These are phyloP conservation scores for Pseudochirops corinnae DNA, from an alignment of 2,797 vertebrate species.

Conservation along the genomic window DNA sequence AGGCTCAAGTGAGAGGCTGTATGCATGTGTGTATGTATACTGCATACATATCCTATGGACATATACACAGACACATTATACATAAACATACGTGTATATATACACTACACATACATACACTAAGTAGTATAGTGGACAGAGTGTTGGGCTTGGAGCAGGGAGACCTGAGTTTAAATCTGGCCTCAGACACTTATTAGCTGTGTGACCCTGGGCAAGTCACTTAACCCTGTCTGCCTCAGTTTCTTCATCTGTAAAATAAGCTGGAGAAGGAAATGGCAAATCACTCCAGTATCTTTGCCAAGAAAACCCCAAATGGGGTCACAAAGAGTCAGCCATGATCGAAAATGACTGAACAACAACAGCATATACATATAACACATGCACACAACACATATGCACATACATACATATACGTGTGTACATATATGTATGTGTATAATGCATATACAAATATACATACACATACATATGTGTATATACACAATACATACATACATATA, in stretches of 20 bases:
- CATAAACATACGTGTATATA: fast-evolving
- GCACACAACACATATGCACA: no score
- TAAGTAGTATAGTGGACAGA: background rate
- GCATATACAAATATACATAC: no score
- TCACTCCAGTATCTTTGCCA: background rate
- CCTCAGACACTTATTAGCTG: background rate
- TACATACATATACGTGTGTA: no score
- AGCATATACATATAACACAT: background rate
- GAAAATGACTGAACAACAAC: background rate
- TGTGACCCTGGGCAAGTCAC: background rate
- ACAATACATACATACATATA: no score
- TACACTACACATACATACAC: background rate
- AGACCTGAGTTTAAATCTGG: background rate
- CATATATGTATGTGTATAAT: no score
- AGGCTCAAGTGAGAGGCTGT: background rate
- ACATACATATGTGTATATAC: background rate
- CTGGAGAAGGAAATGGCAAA: background rate
- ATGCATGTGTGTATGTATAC: background rate
- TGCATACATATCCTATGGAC: background rate
- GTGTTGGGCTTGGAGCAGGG: background rate
- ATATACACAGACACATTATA: background rate
- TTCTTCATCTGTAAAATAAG: background rate
- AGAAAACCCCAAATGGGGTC: background rate
- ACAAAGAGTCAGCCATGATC: background rate
- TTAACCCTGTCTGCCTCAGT: background rate